A percentile compares a stretch with the other conserved stretches of the same genome.
These are phyloP conservation scores for Solen grandis DNA, from an alignment of 1,140 invertebrate genomes.

Conservation along the genomic window DNA sequence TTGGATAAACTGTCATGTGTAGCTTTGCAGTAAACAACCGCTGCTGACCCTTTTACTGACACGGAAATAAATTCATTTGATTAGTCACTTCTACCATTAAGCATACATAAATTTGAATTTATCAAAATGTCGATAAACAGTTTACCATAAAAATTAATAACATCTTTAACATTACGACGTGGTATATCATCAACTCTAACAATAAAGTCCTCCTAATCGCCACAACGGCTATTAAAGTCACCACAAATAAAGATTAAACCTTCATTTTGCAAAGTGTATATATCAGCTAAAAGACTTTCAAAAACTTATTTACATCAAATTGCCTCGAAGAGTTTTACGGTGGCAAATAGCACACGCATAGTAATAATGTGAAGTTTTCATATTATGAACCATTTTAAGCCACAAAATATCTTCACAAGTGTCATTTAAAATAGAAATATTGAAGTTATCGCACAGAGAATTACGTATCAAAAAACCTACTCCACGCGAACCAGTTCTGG, in stretches of 20 bases:
- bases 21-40: not conserved
- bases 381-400: constrained; percentile 10
- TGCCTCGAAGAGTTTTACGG: constrained; percentile 22
- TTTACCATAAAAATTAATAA: constrained; percentile 8
- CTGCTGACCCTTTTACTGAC: not conserved
- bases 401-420: constrained; percentile 35
- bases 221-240: too few species aligned
- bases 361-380: not conserved
- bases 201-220: constrained; percentile 16
- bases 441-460: constrained; percentile 5
- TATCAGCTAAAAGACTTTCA: constrained; percentile 8
- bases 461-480: constrained; percentile 32
- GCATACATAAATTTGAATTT: not conserved
- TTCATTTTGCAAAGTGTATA: constrained; percentile 25
- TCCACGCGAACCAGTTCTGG: constrained; percentile 34
- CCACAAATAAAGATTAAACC: too few species aligned
- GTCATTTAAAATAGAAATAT: constrained; percentile 30
- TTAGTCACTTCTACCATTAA: constrained; percentile 4
- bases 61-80: not conserved
- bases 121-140: not conserved
- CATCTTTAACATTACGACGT: not conserved
- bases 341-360: constrained; percentile 43
- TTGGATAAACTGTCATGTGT: constrained; percentile 6
- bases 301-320: constrained; percentile 27
- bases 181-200: not conserved